phyloP scores from a whole-genome alignment of 2,113 vertebrate genomes.

The Elephantulus edwardii region DNA sequence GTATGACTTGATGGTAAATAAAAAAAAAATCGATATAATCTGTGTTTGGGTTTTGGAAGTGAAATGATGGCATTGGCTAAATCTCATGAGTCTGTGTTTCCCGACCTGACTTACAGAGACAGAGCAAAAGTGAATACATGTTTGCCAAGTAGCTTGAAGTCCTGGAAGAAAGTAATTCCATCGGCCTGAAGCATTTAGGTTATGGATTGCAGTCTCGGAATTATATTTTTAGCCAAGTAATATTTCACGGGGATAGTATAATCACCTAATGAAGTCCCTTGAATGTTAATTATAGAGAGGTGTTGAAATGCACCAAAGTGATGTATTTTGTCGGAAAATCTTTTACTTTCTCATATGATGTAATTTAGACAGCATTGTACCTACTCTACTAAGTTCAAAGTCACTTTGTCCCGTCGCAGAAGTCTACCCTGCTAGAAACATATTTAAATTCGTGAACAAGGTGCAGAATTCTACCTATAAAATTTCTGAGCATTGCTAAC shows the following conservation, averaged over 20 bases:
- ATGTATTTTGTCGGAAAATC: constrained; percentile 54
- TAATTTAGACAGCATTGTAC: constrained; percentile 22
- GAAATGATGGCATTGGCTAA: background rate
- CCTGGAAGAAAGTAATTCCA: constrained; percentile 4
- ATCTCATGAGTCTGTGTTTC: background rate
- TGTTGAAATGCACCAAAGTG: constrained; percentile 40
- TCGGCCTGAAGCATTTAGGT: constrained; percentile 9
- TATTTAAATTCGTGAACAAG: background rate
- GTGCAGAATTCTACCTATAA: background rate
- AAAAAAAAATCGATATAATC: background rate
- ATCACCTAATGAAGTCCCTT: constrained; percentile 36
- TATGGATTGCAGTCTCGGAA: constrained; percentile 29
- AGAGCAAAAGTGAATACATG: background rate
- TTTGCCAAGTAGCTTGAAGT: background rate
- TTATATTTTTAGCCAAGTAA: constrained; percentile 46
- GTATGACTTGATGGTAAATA: background rate
- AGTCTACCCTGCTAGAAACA: background rate
- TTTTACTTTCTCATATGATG: background rate
- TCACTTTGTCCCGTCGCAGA: background rate
- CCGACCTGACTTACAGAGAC: background rate
- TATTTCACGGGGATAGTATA: constrained; percentile 52
- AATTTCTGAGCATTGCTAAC: background rate
- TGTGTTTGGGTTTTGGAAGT: background rate
- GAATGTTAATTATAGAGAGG: constrained; percentile 47
- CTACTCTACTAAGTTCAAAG: background rate